A percentile compares a stretch with the other conserved stretches of the same genome.
phyloP scores from a whole-genome alignment of 2,797 vertebrate genomes.

The Pseudochirops corinnae region DNA sequence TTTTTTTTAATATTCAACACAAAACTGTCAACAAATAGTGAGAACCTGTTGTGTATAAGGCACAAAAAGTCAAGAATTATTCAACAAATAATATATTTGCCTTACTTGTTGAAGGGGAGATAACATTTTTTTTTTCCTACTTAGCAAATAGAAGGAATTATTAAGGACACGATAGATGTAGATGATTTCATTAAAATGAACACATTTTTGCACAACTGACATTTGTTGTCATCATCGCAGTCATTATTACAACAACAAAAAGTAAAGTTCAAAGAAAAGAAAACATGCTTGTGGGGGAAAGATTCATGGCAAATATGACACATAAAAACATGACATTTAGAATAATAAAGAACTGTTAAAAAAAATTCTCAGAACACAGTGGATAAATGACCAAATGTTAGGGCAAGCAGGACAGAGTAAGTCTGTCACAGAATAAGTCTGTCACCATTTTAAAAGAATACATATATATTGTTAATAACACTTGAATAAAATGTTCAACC shows the following conservation, averaged over 20 bases:
- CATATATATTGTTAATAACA: not conserved
- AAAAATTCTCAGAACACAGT: not conserved
- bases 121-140: not conserved
- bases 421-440: no score
- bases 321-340: not conserved
- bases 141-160: not conserved
- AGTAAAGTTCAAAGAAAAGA: not conserved
- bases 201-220: not conserved
- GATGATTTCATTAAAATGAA: not conserved
- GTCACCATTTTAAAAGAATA: not conserved
- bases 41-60: conserved; percentile 1
- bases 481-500: not conserved
- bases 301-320: not conserved
- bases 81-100: not conserved
- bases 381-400: not conserved
- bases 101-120: not conserved
- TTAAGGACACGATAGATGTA: not conserved
- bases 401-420: no score
- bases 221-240: not conserved
- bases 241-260: not conserved
- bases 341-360: not conserved
- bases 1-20: conserved; percentile 12
- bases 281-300: not conserved
- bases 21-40: conserved; percentile 27
- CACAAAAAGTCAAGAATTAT: not conserved